Base-by-base conservation (phyloP, 2,888 invertebrate species). In the Lepidonotus clava region DNA sequence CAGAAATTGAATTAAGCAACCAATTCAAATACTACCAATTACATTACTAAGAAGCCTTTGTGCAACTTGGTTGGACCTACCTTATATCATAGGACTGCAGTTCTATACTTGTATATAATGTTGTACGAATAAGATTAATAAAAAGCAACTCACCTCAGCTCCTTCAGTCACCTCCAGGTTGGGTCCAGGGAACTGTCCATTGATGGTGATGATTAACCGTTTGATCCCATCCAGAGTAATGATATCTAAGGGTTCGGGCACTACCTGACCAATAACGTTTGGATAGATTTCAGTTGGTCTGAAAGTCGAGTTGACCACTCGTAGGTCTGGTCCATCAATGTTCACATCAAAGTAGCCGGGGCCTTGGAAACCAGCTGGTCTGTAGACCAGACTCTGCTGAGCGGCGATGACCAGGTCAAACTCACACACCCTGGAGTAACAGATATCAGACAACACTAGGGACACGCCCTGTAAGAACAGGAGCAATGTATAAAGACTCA, bases 121-220 rank as follows among this genome's bases (percentile, higher is more conserved):
- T n/a, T n/a, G n/a, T n/a, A n/a, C n/a, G n/a, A n/a, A n/a, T n/a
- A n/a, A n/a, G n/a, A n/a, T n/a, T n/a, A n/a, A n/a, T n/a, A n/a
- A n/a, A n/a, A n/a, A n/a, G n/a, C n/a, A n/a, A 46, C 53, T 56
- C 8, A 84, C 84, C 53, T 56, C 14, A 18, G 84, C 32, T 0
- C 84, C 84, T 34, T 84, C 84, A 8, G 32, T 2, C 21, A 53
- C 84, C 53, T 84, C 84, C 21, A 84, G 11, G 6, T 36, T 53
- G 14, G 84, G 84, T 4, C 56, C 84, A 18, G 84, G 84, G n/a
- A 84, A 56, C n/a, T 84, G 32, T 32, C 84, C 84, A 38, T 84
- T 84, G 18, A 84, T 36, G 11, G 61, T 53, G 36, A 56, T 36
- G 28, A 84, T 34, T n/a, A 56, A 56, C n/a, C 84, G n/a, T n/a